Percentiles rank a stretch among this genome's conserved stretches.
Evolutionary conservation across 64 coral and sea anemone species (phyloP).

Genomic region (Montipora cactus): DNA sequence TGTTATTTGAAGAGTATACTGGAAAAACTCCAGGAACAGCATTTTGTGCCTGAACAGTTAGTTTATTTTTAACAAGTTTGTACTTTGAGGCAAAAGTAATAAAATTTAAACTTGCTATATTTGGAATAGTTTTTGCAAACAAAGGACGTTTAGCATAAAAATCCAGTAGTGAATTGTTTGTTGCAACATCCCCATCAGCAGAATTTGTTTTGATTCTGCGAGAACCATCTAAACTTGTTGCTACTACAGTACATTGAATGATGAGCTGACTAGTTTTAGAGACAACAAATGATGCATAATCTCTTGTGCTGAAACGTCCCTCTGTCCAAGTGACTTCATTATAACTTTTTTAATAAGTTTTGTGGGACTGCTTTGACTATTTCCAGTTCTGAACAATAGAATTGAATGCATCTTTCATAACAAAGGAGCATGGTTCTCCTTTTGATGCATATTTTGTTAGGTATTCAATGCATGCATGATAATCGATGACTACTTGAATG

Average conservation of each 20-base stretch:
- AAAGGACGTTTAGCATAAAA: constrained; percentile 21
- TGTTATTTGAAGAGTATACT: constrained; percentile 17
- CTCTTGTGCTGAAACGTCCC: constrained; percentile 52
- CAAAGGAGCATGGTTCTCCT: constrained; percentile 55
- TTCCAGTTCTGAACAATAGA: constrained; percentile 44
- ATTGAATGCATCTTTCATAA: constrained; percentile 57
- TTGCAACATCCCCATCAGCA: background rate
- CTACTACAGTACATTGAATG: constrained; percentile 36
- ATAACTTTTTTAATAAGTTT: constrained; percentile 50
- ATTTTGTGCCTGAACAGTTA: constrained; percentile 31
- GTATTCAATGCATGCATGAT: constrained; percentile 62
- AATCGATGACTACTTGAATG: constrained; percentile 63
- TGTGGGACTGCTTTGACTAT: constrained; percentile 13
- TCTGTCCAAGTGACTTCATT: constrained; percentile 31
- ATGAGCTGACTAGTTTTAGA: constrained; percentile 46
- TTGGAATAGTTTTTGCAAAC: background rate
- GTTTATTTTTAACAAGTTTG: constrained; percentile 35
- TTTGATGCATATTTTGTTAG: constrained; percentile 62
- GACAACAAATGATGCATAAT: constrained; percentile 20
- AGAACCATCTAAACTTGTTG: constrained; percentile 51
- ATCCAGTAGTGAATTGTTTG: constrained; percentile 43
- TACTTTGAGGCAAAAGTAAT: constrained; percentile 60
- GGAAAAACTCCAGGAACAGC: constrained; percentile 39
- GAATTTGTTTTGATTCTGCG: constrained; percentile 38
- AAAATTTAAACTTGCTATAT: constrained; percentile 36